These are phyloP conservation scores for Tyto alba DNA, from an alignment of 2,113 vertebrate species.

Conservation along the genomic window DNA sequence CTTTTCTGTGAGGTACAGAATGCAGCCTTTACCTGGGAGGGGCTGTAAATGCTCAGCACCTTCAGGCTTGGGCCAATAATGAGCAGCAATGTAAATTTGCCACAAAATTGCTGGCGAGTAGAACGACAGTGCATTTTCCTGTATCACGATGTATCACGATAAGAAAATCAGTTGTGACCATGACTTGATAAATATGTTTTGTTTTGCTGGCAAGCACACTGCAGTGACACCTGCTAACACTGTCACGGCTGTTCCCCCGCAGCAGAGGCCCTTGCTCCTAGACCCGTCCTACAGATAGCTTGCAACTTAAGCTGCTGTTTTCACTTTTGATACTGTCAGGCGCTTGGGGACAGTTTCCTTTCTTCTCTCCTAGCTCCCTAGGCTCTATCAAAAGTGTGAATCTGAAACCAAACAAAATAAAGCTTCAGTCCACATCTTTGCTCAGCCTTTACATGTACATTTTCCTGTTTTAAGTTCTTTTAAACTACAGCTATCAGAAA, in stretches of 20 bases:
- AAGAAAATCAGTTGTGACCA: background rate
- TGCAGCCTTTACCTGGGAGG: background rate
- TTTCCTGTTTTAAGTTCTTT: constrained; percentile 52
- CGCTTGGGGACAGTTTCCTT: background rate
- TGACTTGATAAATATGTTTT: background rate
- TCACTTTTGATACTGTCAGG: constrained; percentile 22
- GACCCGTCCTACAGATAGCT: background rate
- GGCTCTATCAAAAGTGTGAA: constrained; percentile 38
- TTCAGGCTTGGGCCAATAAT: background rate
- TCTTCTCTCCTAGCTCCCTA: constrained; percentile 23
- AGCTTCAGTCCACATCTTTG: constrained; percentile 55
- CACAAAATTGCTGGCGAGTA: background rate
- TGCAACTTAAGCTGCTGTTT: background rate
- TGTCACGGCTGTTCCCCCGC: background rate
- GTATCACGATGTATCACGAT: fast-evolving
- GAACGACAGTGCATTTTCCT: background rate
- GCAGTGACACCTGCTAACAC: background rate
- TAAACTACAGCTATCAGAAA: constrained; percentile 59
- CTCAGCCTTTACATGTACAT: constrained; percentile 24
- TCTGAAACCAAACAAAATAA: constrained; percentile 52
- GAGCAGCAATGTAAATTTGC: background rate
- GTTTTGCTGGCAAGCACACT: background rate
- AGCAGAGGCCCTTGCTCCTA: background rate
- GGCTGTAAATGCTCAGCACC: background rate
- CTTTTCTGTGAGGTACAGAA: background rate